Conservation (phyloP, 1,140 invertebrate genomes). For the Dendroctonus valens region DNA sequence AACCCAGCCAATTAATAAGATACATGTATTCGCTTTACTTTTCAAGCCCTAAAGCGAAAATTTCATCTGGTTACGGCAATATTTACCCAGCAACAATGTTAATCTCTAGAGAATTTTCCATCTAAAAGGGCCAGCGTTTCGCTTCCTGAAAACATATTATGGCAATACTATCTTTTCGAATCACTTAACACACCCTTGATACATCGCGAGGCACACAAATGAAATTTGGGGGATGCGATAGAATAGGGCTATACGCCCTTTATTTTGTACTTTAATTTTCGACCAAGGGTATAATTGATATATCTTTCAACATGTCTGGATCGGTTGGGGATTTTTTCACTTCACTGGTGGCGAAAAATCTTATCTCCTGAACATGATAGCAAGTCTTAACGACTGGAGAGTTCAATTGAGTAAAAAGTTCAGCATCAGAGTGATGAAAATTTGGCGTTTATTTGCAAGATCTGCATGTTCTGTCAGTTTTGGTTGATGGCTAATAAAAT, state of each 20-base stretch:
- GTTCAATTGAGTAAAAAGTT: too few species aligned
- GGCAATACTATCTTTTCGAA: slow-evolving; percentile 22
- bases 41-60: slow-evolving; percentile 2
- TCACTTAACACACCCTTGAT: slow-evolving; percentile 21
- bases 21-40: not conserved
- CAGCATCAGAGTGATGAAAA: too few species aligned
- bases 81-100: slow-evolving; percentile 21
- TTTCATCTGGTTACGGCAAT: slow-evolving; percentile 8
- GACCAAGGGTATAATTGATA: not conserved
- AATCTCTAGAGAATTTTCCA: slow-evolving; percentile 17
- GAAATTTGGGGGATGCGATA: slow-evolving; percentile 15
- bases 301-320: slow-evolving; percentile 1
- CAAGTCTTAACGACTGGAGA: too few species aligned
- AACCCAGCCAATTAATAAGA: too few species aligned
- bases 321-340: not conserved
- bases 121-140: slow-evolving; percentile 15
- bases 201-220: slow-evolving; percentile 16
- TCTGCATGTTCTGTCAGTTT: too few species aligned
- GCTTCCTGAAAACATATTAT: slow-evolving; percentile 16
- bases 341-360: too few species aligned
- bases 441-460: too few species aligned
- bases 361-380: too few species aligned
- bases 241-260: slow-evolving; percentile 3
- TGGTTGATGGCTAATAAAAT: too few species aligned
- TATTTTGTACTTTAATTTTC: slow-evolving; percentile 15